phyloP scores from a whole-genome alignment of 2,888 invertebrate species.

The Lepidocyrtoides sp. region DNA sequence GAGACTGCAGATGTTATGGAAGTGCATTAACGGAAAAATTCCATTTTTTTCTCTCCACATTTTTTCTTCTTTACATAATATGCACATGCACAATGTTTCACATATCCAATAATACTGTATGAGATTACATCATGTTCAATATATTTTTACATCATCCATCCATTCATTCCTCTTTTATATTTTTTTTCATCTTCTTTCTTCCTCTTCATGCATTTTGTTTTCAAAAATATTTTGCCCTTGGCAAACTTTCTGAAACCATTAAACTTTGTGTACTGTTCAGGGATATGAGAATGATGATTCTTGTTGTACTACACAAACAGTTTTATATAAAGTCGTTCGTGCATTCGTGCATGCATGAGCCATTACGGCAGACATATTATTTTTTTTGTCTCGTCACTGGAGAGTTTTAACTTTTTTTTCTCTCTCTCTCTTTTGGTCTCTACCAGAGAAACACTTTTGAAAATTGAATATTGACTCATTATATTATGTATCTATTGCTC shows the following conservation, averaged over 20 bases:
- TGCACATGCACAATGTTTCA: not conserved
- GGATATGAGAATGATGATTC: not conserved
- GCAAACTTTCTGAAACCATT: constrained; percentile 24
- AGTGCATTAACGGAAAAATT: constrained; percentile 43
- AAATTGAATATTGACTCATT: not conserved
- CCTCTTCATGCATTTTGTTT: constrained; percentile 3
- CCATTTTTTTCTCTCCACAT: not conserved
- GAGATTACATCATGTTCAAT: too few relatives aligned
- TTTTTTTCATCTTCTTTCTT: not conserved
- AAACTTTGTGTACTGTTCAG: too few relatives aligned
- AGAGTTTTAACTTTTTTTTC: not conserved
- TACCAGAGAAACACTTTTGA: not conserved
- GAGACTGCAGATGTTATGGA: not conserved
- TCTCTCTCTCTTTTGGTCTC: not conserved
- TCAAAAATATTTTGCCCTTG: constrained; percentile 39
- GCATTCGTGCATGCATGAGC: not conserved
- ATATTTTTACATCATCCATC: not conserved
- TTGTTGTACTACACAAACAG: not conserved
- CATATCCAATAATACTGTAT: too few relatives aligned
- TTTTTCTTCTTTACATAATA: not conserved
- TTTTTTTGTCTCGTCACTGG: not conserved
- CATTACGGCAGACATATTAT: not conserved
- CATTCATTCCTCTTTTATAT: not conserved
- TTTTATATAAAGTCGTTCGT: not conserved
- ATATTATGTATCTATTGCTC: not conserved